Base-by-base conservation (phyloP, 1,140 invertebrate species). In the Caenorhabditis briggsae region DNA sequence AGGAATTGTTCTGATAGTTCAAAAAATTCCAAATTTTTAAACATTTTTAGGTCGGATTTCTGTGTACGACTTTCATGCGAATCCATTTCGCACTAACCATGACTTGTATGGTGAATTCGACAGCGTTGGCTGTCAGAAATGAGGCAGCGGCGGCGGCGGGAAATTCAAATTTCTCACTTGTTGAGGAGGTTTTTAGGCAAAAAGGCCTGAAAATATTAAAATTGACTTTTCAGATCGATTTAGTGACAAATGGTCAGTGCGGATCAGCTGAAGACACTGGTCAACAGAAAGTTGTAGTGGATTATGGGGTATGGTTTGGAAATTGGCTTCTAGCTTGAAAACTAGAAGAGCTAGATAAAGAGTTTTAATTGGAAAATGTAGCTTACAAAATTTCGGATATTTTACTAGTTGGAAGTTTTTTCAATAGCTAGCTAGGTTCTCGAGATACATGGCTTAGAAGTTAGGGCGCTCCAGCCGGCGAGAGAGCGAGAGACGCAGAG, bases 21-120 rank as follows among this genome's bases (percentile, higher is more conserved):
- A 53, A 53, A 14, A 11, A 53, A 53, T 53, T 14, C 50, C 9
- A 53, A 53, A 53, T 2, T 53, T 53, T 9, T 53, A 6, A 53
- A 16, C 5, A 2, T 53, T 53, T 70, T 8, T 33, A 70, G 70
- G n/a, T 86, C 56, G 84, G 84, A n/a, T 65, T 82, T 5, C 82
- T 86, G 53, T 58, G 53, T 23, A 56, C 50, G 3, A 64, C 53
- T 23, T 86, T 70, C 82, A 90, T 90, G 89, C 46, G 88, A 64
- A 89, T 88, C 12, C 90, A 90, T 65, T 82, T 90, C 46, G 89
- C 85, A 12, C 74, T 90, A n/a, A 89, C 89, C 3, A 90, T 90
- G 83, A 90, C 89, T 33, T 90, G 89, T 74, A 90, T 90, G 89
- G 88, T 90, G 8, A 90, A 90, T 59, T 88, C 88, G 16, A 90